These are phyloP conservation scores for Tupiocoris notatus DNA, from an alignment of 2,888 invertebrate genomes.

Conservation along the genomic window DNA sequence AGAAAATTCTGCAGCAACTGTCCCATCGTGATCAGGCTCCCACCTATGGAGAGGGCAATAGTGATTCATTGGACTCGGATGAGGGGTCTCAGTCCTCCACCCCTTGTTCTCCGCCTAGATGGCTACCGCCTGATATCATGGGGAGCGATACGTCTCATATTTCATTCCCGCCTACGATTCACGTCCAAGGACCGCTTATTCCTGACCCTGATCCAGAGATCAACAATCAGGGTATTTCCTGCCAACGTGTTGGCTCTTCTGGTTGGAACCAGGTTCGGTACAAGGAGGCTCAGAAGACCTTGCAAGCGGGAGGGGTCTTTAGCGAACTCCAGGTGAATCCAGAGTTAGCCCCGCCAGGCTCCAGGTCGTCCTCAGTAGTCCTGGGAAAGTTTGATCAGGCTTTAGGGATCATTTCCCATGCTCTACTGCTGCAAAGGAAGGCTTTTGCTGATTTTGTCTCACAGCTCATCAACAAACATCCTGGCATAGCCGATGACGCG, in stretches of 20 bases:
- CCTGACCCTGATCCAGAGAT: background rate
- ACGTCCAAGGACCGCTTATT: background rate
- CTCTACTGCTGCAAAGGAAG: background rate
- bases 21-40: background rate
- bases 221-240: background rate
- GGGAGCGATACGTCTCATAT: too few relatives aligned
- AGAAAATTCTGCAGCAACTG: background rate
- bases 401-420: background rate
- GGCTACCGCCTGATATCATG: too few relatives aligned
- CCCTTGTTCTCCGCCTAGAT: background rate
- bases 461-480: background rate
- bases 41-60: background rate
- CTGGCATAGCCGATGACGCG: background rate
- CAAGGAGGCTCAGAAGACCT: background rate
- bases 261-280: background rate
- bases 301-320: background rate
- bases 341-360: background rate
- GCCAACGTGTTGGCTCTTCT: background rate
- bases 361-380: background rate
- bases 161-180: background rate
- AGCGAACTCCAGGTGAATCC: background rate
- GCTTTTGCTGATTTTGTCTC: background rate
- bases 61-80: background rate
- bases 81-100: background rate
- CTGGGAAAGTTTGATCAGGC: background rate